Evolutionary conservation across 2,113 vertebrate genomes (phyloP).

Genomic region (Oceanites oceanicus): DNA sequence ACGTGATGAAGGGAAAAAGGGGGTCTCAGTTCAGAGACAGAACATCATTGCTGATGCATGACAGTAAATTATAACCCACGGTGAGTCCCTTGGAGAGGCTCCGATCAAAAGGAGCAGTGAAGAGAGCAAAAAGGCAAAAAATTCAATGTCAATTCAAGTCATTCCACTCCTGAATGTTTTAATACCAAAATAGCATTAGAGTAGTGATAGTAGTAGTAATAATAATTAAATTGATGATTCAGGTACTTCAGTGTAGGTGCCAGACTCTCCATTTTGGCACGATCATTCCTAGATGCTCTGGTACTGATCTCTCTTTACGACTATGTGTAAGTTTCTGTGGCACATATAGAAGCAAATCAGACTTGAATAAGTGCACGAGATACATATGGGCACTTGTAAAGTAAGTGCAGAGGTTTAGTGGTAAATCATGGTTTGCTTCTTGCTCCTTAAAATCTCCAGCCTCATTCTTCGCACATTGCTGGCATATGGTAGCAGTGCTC

Average conservation of each 20-base stretch:
- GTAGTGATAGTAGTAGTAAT: not conserved
- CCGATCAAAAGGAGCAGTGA: not conserved
- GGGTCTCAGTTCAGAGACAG: not conserved
- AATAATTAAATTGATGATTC: not conserved
- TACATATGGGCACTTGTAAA: not conserved
- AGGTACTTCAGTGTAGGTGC: not conserved
- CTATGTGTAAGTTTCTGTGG: not conserved
- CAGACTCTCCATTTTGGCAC: not conserved
- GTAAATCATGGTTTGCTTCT: not conserved
- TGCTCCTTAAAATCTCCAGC: not conserved
- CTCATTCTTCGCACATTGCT: accelerated
- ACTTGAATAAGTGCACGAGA: not conserved
- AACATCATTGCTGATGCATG: not conserved
- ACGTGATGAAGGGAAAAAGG: not conserved
- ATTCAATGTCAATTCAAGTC: accelerated
- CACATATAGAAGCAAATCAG: not conserved
- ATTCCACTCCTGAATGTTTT: not conserved
- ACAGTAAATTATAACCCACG: not conserved
- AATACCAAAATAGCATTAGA: not conserved
- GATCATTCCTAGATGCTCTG: not conserved
- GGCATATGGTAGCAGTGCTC: accelerated
- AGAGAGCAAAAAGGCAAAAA: not conserved
- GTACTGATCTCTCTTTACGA: not conserved
- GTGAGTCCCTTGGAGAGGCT: not conserved
- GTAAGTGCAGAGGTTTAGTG: not conserved